Base-by-base conservation (phyloP, 2,888 invertebrate species). In the Yponomeuta malinellus region DNA sequence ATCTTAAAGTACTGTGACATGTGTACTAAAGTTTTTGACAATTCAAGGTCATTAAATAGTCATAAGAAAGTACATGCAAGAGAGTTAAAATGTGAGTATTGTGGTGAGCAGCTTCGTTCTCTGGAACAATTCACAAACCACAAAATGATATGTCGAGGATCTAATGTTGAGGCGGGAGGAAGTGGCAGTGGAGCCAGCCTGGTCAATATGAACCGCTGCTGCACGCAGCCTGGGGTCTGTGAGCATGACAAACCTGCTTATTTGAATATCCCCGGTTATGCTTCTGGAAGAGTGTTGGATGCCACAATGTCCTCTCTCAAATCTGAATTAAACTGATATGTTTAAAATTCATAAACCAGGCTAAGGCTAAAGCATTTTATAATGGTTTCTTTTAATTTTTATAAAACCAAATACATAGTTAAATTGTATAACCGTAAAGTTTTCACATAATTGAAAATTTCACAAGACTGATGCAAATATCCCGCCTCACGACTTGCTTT, bases 381-480 rank as follows among this genome's bases (percentile, higher is more conserved):
- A 63, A 69, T 63, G 63, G 69, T 69, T 69, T 69, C 69, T 69
- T 69, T 63, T 33, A 33, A 48, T 48, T 29, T 68, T 68, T 37
- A 29, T 63, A 43, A 69, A 72, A 71, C 69, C 69, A 69, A 72
- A 71, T 71, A 71, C 71, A 70, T 64, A 64, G 64, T 64, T 70
- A 29, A 70, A 70, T 64, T 64, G 64, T 71, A 59, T 64, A 64
- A 71, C 71, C 66, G 71, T 71, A 66, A 67, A 71, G 71, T 89
- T 89, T 90, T 90, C 89, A 87, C 83, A 59, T 59, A 83, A 86
- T 87, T 89, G 89, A 92, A 83, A 91, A 89, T 89, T 90, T 89
- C 90, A 92, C 91, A 92, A 92, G 92, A 92, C 92, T 92, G 92
- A 92, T 91, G 90, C 91, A 91, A 92, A 92, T 92, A 89, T 92